These are phyloP conservation scores for Tupiocoris notatus DNA, from an alignment of 2,888 invertebrate species.

Conservation along the genomic window DNA sequence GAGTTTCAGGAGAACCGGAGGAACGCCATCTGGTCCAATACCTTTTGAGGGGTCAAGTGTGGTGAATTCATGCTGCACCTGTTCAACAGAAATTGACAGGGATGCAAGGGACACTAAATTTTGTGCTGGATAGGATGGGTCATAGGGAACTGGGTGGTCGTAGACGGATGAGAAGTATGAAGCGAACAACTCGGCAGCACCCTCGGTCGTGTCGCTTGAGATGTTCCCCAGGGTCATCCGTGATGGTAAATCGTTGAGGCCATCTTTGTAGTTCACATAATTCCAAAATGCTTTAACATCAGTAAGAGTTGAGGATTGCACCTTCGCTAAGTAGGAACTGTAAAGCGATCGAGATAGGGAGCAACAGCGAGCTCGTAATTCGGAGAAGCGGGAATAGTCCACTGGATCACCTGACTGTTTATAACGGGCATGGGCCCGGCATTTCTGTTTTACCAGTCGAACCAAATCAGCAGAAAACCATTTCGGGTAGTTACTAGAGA, in stretches of 20 bases:
- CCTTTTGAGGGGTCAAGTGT: not conserved
- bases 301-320: not conserved
- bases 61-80: not conserved
- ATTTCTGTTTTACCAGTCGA: not conserved
- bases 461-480: not conserved
- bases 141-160: not conserved
- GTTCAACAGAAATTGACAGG: not conserved
- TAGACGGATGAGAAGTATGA: not conserved
- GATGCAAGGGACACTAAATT: not conserved
- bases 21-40: slow-evolving; percentile 9
- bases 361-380: not conserved
- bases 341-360: not conserved
- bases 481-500: not conserved
- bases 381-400: not conserved
- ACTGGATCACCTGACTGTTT: not conserved
- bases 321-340: not conserved
- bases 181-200: not conserved
- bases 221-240: not conserved
- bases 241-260: not conserved
- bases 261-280: not conserved
- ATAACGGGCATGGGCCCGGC: not conserved
- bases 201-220: not conserved
- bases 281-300: slow-evolving; percentile 21
- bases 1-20: not conserved
- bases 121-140: not conserved